A percentile compares a stretch with the other conserved stretches of the same genome.
phyloP scores from a whole-genome alignment of 2,797 vertebrate genomes.

The Silurus aristotelis region DNA sequence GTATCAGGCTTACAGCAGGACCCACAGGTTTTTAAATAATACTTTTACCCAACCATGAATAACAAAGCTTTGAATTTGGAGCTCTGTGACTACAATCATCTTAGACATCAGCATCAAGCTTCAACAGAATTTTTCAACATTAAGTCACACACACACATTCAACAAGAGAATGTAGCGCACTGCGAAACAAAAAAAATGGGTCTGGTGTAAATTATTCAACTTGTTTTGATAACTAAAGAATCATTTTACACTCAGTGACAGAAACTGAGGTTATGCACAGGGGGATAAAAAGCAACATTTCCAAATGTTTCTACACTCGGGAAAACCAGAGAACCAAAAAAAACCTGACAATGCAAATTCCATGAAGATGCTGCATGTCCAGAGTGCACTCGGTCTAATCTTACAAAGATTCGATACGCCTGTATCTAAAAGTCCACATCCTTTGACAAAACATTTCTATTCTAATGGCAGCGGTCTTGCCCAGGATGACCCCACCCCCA shows the following conservation, averaged over 20 bases:
- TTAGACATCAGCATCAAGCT: neutral
- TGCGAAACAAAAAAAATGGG: neutral
- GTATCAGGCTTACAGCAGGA: no score
- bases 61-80: neutral
- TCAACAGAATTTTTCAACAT: neutral
- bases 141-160: neutral
- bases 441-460: neutral
- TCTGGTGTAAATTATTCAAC: neutral
- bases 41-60: neutral
- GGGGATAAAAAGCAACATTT: neutral
- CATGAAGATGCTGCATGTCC: neutral
- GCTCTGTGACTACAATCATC: neutral
- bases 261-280: neutral
- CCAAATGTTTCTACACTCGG: neutral
- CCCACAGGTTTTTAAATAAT: neutral
- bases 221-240: neutral
- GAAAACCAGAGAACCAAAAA: neutral
- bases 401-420: neutral
- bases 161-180: neutral
- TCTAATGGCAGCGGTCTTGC: neutral
- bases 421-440: neutral
- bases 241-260: neutral
- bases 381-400: neutral
- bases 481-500: neutral
- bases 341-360: neutral